Evolutionary conservation across 1,140 invertebrate species (phyloP).

Genomic region (Hylaeus volcanicus): DNA sequence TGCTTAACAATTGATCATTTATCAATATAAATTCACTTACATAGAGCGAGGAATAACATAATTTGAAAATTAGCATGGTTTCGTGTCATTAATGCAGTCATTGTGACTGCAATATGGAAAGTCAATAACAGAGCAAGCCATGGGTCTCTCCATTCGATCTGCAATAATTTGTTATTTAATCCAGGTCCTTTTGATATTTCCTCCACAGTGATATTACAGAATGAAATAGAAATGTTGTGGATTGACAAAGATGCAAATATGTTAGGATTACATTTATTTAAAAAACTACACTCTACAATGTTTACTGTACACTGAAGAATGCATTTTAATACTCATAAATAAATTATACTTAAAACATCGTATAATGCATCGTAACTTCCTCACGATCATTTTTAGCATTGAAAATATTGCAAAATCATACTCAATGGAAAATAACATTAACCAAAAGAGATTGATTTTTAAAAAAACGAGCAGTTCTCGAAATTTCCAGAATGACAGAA

Average conservation of each 20-base stretch:
- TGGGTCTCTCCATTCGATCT: slow-evolving; percentile 95
- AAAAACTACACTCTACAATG: not conserved
- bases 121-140: slow-evolving; percentile 89
- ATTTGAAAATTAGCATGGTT: slow-evolving; percentile 94
- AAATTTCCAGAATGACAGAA: not conserved
- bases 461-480: not conserved
- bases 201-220: not conserved
- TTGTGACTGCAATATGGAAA: slow-evolving; percentile 88
- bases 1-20: too few relatives aligned
- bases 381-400: not conserved
- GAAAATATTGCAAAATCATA: not conserved
- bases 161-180: slow-evolving; percentile 70
- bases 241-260: not conserved
- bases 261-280: not conserved
- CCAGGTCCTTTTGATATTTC: not conserved
- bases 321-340: not conserved
- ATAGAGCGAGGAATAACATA: slow-evolving; percentile 88
- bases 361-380: not conserved
- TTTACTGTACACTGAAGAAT: not conserved
- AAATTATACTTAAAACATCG: not conserved
- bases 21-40: slow-evolving; percentile 83
- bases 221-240: not conserved
- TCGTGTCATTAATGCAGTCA: slow-evolving; percentile 89
- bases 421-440: not conserved
- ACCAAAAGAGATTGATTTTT: not conserved